Evolutionary conservation across 1,140 invertebrate species (phyloP), one percentile per base, ranked within the genome.

Genomic region (Antheraea mylitta): DNA sequence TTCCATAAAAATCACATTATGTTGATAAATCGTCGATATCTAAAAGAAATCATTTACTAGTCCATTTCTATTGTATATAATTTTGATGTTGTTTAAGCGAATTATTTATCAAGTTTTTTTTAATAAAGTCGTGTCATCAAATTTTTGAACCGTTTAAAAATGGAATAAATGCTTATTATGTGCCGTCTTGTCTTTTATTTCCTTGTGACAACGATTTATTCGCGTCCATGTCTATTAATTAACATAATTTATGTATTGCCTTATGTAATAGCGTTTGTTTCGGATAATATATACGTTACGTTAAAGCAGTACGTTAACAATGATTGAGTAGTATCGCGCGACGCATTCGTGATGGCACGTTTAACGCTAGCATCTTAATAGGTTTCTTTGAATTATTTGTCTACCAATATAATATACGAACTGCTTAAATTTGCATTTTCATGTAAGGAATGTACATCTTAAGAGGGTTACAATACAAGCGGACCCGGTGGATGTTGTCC

Each of bases 261-360:
- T 48, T 48, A 65, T 48, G 61, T 63, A 63, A 63, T 16, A 30
- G 16, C 38, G 16, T 16, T 53, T 53, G 45, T 53, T 16, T 53
- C 5, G 45, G 45, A 36, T 63, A 37, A 63, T 22, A 5, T 19
- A 19, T 61, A 61, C 58, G 10, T 18, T 0, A 13, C 18, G 11
- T 63, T 13, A n/a, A 63, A 36, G 19, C 19, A 36, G 61, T 30
- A 63, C 30, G 22, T 63, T 63, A 63, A 65, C 38, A 48, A 60
- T 77, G 73, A 76, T 74, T 64, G 71, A 74, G 63, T 67, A 68
- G 53, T 64, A 60, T 63, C 69, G 67, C 18, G 60, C 18, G 53
- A 11, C 63, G 70, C 71, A 77, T 78, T 72, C 76, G 68, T 80
- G 74, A 80, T 75, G 59, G 42, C 53, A 37, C 61, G 65, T 61